Evolutionary conservation across 2,113 vertebrate genomes (phyloP).

Genomic region (Gymnarchus niloticus): DNA sequence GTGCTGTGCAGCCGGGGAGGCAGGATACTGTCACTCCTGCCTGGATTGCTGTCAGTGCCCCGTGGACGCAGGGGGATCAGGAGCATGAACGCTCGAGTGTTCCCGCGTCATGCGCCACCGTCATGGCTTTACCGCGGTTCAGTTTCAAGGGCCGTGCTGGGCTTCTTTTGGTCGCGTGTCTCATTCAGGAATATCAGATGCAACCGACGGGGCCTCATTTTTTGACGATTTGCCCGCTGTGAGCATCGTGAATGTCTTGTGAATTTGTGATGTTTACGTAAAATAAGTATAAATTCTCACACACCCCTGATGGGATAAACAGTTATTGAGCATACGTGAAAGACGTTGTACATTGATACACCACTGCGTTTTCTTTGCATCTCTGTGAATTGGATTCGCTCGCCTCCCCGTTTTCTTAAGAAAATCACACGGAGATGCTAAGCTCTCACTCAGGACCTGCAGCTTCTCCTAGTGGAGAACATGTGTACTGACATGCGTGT

Average conservation of each 20-base stretch:
- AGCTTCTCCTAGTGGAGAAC: slow-evolving; percentile 38
- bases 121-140: neutral
- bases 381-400: neutral
- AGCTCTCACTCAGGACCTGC: slow-evolving; percentile 31
- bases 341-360: too few species aligned
- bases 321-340: neutral
- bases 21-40: neutral
- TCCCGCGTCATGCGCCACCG: neutral
- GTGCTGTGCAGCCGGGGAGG: neutral
- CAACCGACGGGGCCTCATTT: neutral
- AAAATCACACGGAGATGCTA: neutral
- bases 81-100: neutral
- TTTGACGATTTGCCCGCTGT: neutral
- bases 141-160: neutral
- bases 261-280: neutral
- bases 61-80: neutral
- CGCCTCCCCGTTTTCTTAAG: neutral
- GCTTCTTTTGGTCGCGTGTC: neutral
- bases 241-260: neutral
- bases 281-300: neutral
- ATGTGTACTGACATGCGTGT: slow-evolving; percentile 22
- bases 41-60: neutral
- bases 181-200: neutral
- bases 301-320: neutral
- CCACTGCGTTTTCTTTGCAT: slow-evolving; percentile 3